These are phyloP conservation scores for Synaphobranchus kaupii DNA, from an alignment of 2,797 vertebrate genomes.

Conservation along the genomic window DNA sequence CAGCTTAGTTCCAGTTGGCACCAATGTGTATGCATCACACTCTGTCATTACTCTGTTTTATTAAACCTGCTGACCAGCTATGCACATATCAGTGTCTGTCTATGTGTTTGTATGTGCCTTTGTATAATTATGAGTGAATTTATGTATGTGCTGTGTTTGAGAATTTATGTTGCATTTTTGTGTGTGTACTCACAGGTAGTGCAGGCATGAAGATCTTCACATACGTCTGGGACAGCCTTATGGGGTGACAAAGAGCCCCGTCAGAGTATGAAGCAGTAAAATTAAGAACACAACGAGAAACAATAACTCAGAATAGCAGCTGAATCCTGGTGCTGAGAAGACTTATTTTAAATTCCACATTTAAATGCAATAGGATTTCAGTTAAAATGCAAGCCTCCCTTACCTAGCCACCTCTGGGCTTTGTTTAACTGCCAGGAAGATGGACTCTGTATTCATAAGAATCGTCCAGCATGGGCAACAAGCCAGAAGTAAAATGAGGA, in stretches of 20 bases:
- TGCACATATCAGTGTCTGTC: too few relatives aligned
- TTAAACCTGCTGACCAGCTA: too few relatives aligned
- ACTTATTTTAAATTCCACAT: background rate
- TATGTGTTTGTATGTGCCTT: too few relatives aligned
- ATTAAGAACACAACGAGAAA: background rate
- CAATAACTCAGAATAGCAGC: background rate
- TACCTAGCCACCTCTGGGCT: conserved; percentile 83
- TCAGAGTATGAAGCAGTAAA: background rate
- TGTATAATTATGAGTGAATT: background rate
- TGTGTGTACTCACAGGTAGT: conserved; percentile 83
- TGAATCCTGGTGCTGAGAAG: background rate
- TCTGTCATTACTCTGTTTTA: too few relatives aligned
- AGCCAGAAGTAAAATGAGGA: conserved; percentile 83
- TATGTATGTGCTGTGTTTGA: background rate
- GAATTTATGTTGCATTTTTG: background rate
- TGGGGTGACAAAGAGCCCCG: conserved; percentile 27
- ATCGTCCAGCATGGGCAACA: conserved; percentile 93
- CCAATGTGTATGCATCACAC: too few relatives aligned
- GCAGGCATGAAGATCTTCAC: conserved; percentile 89
- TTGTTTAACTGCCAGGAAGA: conserved; percentile 80
- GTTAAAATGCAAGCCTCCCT: background rate
- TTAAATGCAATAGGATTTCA: background rate
- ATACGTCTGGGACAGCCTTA: conserved; percentile 84
- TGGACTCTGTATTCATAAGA: conserved; percentile 84
- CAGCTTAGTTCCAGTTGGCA: too few relatives aligned